phyloP scores from a whole-genome alignment of 2,113 vertebrate genomes.

The Planiliza haematocheilus region DNA sequence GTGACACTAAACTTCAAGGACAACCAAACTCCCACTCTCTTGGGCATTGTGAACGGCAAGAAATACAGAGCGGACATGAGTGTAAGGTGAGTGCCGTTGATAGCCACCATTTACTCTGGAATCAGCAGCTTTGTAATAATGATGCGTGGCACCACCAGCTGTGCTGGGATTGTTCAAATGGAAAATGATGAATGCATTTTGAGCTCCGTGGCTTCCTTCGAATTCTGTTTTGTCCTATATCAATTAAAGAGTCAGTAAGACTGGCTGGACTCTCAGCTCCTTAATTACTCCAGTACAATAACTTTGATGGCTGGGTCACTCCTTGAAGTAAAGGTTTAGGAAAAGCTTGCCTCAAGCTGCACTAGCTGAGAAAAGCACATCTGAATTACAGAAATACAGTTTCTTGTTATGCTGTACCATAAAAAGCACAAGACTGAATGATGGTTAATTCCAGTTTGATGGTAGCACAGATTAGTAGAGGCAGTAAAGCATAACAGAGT shows the following conservation, averaged over 20 bases:
- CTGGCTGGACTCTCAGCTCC: constrained; percentile 29
- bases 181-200: constrained; percentile 32
- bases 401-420: background rate
- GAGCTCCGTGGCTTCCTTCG: constrained; percentile 14
- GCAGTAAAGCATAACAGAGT: accelerated
- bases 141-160: constrained; percentile 15
- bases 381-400: background rate
- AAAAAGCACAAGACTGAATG: background rate
- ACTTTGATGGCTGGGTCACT: background rate
- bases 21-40: constrained; percentile 93
- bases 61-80: constrained; percentile 97
- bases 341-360: background rate
- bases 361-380: background rate
- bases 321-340: background rate
- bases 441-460: background rate
- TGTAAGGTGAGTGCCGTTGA: constrained; percentile 85
- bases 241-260: constrained; percentile 5
- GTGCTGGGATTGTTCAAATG: constrained; percentile 4
- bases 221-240: constrained; percentile 30
- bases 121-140: background rate
- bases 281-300: constrained; percentile 30
- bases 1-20: constrained; percentile 98
- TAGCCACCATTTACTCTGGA: background rate
- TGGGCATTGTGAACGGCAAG: constrained; percentile 96
- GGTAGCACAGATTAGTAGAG: background rate